Conservation (phyloP, 2,113 vertebrate genomes). For the Toxotes jaculatrix region DNA sequence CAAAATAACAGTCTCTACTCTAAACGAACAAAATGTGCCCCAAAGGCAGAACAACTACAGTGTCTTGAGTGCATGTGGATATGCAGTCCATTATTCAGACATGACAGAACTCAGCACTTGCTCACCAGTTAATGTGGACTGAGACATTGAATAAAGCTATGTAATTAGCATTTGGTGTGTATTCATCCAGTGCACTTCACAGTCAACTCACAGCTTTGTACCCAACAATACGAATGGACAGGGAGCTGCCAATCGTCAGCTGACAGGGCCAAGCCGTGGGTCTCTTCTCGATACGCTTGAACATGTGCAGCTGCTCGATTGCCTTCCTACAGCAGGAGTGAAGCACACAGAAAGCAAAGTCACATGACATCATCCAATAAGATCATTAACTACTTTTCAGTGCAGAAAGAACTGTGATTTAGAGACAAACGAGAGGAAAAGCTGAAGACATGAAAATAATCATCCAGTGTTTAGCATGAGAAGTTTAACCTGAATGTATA, state of each 20-base stretch:
- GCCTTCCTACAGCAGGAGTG: conserved; percentile 85
- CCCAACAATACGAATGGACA: conserved; percentile 92
- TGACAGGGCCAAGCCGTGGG: conserved; percentile 90
- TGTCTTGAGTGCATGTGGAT: neutral
- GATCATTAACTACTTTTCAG: neutral
- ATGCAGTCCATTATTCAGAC: neutral
- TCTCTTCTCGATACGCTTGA: conserved; percentile 89
- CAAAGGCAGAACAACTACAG: too few species aligned
- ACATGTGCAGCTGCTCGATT: conserved; percentile 89
- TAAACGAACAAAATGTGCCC: too few species aligned
- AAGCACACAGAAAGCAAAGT: conserved; percentile 8
- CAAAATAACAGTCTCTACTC: too few species aligned
- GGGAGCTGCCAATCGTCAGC: conserved; percentile 91
- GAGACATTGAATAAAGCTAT: neutral
- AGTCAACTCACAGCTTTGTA: conserved; percentile 92
- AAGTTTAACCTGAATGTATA: conserved; percentile 90
- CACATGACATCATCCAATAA: neutral
- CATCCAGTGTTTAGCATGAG: neutral
- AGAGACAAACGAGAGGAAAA: neutral
- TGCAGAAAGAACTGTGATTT: neutral
- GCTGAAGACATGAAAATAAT: neutral
- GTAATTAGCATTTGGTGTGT: neutral
- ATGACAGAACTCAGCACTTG: neutral
- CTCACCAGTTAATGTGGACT: neutral
- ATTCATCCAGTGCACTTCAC: neutral